Evolutionary conservation across 1,140 invertebrate species (phyloP), one percentile per base, ranked within the genome.

Genomic region (Homarus americanus): DNA sequence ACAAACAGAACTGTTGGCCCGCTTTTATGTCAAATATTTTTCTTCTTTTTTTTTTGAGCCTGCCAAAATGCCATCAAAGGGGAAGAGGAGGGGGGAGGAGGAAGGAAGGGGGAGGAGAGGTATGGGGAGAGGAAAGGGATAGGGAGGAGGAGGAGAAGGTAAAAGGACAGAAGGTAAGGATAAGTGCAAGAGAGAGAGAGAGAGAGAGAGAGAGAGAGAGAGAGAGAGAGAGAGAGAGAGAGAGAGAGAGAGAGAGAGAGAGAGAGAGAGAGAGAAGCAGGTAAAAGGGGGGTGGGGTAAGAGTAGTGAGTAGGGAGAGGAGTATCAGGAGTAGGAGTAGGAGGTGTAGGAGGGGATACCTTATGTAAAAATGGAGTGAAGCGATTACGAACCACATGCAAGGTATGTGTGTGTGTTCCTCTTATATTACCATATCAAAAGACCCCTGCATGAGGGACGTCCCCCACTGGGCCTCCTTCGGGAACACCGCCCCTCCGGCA

Each of bases 301-400:
- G 63, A 36, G 38, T 5, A 24, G 58, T 34, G 58, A n/a, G 72
- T 4, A 20, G 36, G 10, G 36, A 20, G 5, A 28, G 36, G 28
- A 24, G n/a, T 7, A 28, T 15, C n/a, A 2, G 2, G 12, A 28
- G 17, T 1, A n/a, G 7, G 0, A 28, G 17, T 5, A 5, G 72
- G 17, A 28, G 36, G 28, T 15, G n/a, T 17, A 49, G 20, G n/a
- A 40, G 32, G 28, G 87, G 69, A 89, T 82, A 49, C 87, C 87
- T 89, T 89, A 89, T 89, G 87, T 82, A 89, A 89, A 89, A 89
- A 89, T 82, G 87, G 87, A 89, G 87, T 83, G 87, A 89, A 89
- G 87, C 79, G 80, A 89, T 89, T 89, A 89, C 79, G 87, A 82
- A 82, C 79, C 79, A 75, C 79, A 89, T 89, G 87, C 79, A 89